A percentile compares a stretch with the other conserved stretches of the same genome.
phyloP scores from a whole-genome alignment of 2,113 vertebrate genomes.

The Symphodus melops region DNA sequence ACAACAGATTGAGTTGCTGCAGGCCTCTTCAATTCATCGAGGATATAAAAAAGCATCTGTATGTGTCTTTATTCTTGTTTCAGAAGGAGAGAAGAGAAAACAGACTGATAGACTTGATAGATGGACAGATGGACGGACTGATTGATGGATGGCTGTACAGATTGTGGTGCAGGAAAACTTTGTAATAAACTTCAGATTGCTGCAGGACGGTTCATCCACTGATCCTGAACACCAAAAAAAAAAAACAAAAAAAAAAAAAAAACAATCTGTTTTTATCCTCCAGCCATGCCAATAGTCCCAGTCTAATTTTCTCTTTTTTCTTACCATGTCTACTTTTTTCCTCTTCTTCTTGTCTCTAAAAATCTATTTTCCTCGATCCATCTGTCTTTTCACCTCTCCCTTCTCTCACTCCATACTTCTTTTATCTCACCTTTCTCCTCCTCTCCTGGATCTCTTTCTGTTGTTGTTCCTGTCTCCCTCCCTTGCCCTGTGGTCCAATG shows the following conservation, averaged over 20 bases:
- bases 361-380: conserved; percentile 46
- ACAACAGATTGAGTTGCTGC: conserved; percentile 32
- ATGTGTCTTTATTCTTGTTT: conserved; percentile 27
- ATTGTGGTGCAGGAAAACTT: conserved; percentile 29
- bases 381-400: conserved; percentile 26
- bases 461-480: neutral
- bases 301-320: neutral
- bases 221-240: conserved; percentile 60
- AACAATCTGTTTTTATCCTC: conserved; percentile 54
- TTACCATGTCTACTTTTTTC: neutral
- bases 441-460: neutral
- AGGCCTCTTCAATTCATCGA: conserved; percentile 41
- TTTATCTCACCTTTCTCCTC: neutral
- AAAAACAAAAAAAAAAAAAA: conserved; percentile 65
- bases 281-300: conserved; percentile 10
- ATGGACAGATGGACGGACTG: neutral
- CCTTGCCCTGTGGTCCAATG: conserved; percentile 10
- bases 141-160: neutral
- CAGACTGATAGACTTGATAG: neutral
- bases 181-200: conserved; percentile 32
- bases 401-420: conserved; percentile 13
- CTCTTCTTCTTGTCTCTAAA: neutral
- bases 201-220: conserved; percentile 47
- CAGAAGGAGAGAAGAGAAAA: conserved; percentile 11
- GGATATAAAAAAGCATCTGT: conserved; percentile 5